phyloP scores from a whole-genome alignment of 2,888 invertebrate genomes.

The Gortyna flavago region DNA sequence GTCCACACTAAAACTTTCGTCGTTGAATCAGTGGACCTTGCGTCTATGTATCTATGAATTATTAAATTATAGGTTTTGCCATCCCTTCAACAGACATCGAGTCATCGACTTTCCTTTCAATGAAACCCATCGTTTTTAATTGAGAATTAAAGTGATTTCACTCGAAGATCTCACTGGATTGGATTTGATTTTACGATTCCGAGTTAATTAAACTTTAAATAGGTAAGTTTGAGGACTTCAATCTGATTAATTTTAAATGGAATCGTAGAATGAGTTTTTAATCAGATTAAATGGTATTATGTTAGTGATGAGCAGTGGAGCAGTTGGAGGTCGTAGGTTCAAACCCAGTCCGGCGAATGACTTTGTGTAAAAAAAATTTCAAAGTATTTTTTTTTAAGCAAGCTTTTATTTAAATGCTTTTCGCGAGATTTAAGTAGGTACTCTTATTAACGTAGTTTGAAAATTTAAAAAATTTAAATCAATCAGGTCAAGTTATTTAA shows the following conservation, averaged over 20 bases:
- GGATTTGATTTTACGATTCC: conserved; percentile 63
- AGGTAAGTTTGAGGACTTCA: conserved; percentile 53
- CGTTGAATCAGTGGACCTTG: conserved; percentile 18
- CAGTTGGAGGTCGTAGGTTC: background rate
- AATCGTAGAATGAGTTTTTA: conserved; percentile 44
- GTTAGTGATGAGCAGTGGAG: background rate
- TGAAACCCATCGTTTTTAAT: conserved; percentile 61
- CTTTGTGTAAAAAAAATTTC: background rate
- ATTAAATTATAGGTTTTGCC: conserved; percentile 36
- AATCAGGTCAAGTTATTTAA: too few relatives aligned
- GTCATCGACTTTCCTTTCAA: conserved; percentile 18
- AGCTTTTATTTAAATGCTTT: too few relatives aligned
- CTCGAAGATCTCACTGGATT: conserved; percentile 51
- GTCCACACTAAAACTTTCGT: conserved; percentile 23
- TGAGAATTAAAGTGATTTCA: conserved; percentile 64
- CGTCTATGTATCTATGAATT: background rate
- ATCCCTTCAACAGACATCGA: conserved; percentile 17
- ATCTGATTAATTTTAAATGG: conserved; percentile 59
- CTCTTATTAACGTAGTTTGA: too few relatives aligned
- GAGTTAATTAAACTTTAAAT: conserved; percentile 67
- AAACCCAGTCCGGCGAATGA: background rate
- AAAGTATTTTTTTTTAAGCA: too few relatives aligned
- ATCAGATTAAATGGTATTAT: conserved; percentile 40
- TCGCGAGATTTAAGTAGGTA: too few relatives aligned
- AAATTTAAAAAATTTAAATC: too few relatives aligned